Percentiles rank a stretch among this genome's conserved stretches.
Conservation (phyloP, 2,797 vertebrate species). For the Uromys caudimaculatus region DNA sequence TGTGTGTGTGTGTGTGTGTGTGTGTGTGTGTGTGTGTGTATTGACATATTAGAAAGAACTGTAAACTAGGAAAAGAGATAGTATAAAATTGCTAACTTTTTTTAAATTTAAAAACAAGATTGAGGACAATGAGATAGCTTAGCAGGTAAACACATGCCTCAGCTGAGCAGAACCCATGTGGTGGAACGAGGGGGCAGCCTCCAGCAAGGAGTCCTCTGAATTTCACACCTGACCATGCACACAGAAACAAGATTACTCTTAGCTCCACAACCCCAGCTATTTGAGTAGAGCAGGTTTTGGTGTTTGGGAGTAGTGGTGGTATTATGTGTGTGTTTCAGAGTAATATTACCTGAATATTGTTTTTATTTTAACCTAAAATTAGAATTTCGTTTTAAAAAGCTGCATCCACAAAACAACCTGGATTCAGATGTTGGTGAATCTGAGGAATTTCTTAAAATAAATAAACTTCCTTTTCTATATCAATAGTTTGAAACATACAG, state of each 20-base stretch:
- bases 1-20: background rate
- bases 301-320: background rate
- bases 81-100: conserved; percentile 12
- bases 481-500: background rate
- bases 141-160: background rate
- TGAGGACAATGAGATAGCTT: too few species aligned
- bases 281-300: background rate
- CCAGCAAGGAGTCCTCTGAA: background rate
- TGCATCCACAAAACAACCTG: background rate
- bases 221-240: too few species aligned
- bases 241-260: background rate
- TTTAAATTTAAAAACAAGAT: conserved; percentile 8
- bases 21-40: background rate
- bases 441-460: conserved; percentile 11
- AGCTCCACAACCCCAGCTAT: background rate
- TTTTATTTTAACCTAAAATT: background rate
- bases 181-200: background rate
- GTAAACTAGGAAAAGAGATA: background rate
- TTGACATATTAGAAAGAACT: background rate
- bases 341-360: background rate
- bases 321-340: background rate
- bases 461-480: background rate
- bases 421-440: background rate
- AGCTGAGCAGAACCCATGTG: too few species aligned
- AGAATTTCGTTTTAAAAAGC: conserved; percentile 28